Evolutionary conservation across 2,888 invertebrate species (phyloP).

Genomic region (Eurois occulta): DNA sequence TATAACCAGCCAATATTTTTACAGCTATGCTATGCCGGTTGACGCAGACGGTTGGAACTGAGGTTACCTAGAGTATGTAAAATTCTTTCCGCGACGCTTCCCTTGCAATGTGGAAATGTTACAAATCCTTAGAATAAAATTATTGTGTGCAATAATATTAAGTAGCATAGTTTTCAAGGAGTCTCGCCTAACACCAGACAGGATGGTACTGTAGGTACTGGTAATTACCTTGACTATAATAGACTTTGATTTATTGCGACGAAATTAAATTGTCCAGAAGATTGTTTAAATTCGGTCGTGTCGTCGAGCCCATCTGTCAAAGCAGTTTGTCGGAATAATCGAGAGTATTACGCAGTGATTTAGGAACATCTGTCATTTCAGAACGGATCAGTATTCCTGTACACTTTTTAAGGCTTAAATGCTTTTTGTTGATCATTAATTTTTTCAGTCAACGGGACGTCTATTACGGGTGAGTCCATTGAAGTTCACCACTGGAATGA

Average conservation of each 20-base stretch:
- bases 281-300: conserved; percentile 47
- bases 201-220: not conserved
- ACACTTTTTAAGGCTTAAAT: conserved; percentile 12
- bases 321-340: conserved; percentile 56
- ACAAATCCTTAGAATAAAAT: not conserved
- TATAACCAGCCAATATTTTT: not conserved
- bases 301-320: conserved; percentile 55
- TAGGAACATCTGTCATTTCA: conserved; percentile 50
- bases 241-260: conserved; percentile 51
- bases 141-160: not conserved
- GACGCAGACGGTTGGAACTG: conserved; percentile 5
- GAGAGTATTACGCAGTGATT: conserved; percentile 58
- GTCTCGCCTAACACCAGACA: not conserved
- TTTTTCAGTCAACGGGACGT: conserved; percentile 16
- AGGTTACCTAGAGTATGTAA: not conserved
- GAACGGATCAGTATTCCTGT: conserved; percentile 21
- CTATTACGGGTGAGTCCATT: not conserved
- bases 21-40: not conserved
- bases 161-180: conserved; percentile 4
- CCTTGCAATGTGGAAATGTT: not conserved
- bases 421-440: conserved; percentile 32
- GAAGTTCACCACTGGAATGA: conserved; percentile 4
- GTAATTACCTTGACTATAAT: conserved; percentile 46
- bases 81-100: not conserved
- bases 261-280: conserved; percentile 50